Evolutionary conservation across 2,113 vertebrate species (phyloP).

Genomic region (Microtus ochrogaster): DNA sequence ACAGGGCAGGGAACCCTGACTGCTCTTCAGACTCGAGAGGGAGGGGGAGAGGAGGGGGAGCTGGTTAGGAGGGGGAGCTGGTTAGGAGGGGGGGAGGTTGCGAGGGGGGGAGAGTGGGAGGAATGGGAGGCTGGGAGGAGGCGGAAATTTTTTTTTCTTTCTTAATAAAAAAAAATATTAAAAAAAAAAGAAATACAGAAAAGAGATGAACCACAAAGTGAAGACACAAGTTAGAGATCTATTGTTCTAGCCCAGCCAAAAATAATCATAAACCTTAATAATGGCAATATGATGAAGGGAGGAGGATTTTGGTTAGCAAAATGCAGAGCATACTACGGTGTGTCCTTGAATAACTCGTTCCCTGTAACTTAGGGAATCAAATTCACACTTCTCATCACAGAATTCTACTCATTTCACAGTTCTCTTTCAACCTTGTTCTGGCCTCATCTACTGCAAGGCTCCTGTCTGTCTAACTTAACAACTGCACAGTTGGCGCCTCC

Average conservation of each 20-base stretch:
- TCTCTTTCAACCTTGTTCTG: neutral
- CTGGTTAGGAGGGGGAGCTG: too few relatives aligned
- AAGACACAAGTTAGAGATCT: neutral
- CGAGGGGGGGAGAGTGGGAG: too few relatives aligned
- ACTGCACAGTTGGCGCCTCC: neutral
- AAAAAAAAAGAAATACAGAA: neutral
- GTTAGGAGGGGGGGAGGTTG: too few relatives aligned
- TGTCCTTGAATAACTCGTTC: conserved; percentile 1
- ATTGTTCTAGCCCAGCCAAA: neutral
- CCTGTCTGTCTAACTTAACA: neutral
- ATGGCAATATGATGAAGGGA: neutral
- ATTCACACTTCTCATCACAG: neutral
- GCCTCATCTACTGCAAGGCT: neutral
- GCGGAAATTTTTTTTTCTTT: too few relatives aligned
- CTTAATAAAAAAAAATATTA: too few relatives aligned
- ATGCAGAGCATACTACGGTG: neutral
- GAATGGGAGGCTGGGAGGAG: too few relatives aligned
- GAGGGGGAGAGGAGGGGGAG: too few relatives aligned
- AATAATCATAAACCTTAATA: neutral
- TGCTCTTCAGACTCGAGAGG: too few relatives aligned
- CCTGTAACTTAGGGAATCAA: neutral
- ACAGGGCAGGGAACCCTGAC: too few relatives aligned
- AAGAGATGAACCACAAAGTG: neutral
- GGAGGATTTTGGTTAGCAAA: neutral
- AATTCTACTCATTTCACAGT: neutral